Evolutionary conservation across 2,888 invertebrate genomes (phyloP).

Genomic region (Synergus japonicus): DNA sequence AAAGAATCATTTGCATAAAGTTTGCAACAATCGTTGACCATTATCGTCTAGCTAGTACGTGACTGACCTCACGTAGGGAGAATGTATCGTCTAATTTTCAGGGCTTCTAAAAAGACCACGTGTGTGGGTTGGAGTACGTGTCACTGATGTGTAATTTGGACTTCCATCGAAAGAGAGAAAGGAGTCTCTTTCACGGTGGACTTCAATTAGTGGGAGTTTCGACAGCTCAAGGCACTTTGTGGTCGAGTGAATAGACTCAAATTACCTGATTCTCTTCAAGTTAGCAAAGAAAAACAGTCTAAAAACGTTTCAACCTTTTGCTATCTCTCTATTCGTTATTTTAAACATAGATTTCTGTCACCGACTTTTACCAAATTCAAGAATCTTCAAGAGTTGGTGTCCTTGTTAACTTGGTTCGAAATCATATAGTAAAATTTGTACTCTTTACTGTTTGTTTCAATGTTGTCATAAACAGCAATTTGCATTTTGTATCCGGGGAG

Average conservation of each 20-base stretch:
- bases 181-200: constrained; percentile 41
- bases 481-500: too few species aligned
- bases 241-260: not conserved
- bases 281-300: not conserved
- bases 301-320: not conserved
- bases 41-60: not conserved
- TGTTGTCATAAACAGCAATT: too few species aligned
- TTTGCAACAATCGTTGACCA: not conserved
- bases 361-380: too few species aligned
- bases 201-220: constrained; percentile 46
- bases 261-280: not conserved
- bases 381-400: too few species aligned
- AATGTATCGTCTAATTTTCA: not conserved
- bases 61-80: not conserved
- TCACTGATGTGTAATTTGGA: constrained; percentile 6
- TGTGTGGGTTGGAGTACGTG: not conserved
- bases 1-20: not conserved
- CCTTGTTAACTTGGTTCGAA: too few species aligned
- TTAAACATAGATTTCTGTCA: not conserved
- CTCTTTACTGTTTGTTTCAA: not conserved
- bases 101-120: not conserved
- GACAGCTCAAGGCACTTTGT: constrained; percentile 49
- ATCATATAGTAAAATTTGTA: too few species aligned
- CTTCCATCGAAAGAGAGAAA: constrained; percentile 58
- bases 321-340: not conserved